Percentiles rank a stretch among this genome's conserved stretches.
phyloP scores from a whole-genome alignment of 2,113 vertebrate genomes.

The Cacatua alba region DNA sequence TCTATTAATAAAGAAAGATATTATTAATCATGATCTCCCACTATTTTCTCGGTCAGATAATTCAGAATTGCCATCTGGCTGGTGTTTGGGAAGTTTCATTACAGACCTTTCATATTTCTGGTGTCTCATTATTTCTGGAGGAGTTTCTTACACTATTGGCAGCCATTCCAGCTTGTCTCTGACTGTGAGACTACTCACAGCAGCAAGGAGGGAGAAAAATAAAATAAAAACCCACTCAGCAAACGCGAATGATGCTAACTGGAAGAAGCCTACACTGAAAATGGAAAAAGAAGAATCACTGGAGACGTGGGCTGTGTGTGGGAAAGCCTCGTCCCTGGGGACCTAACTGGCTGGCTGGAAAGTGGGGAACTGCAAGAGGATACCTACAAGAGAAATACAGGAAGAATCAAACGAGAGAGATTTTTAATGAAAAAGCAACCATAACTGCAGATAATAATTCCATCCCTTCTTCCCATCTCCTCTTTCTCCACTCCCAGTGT shows the following conservation, averaged over 20 bases:
- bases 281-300: not conserved
- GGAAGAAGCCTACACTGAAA: not conserved
- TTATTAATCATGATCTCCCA: not conserved
- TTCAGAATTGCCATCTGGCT: not conserved
- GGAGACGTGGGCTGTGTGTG: not conserved
- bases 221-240: slow-evolving; percentile 29
- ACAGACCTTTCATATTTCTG: not conserved
- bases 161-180: not conserved
- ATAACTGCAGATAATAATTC: not conserved
- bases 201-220: not conserved
- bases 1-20: not conserved
- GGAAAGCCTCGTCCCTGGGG: not conserved
- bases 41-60: not conserved
- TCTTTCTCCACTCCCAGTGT: not conserved
- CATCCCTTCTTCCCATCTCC: not conserved
- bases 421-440: not conserved
- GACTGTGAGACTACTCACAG: slow-evolving; percentile 8
- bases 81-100: not conserved
- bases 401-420: not conserved
- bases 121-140: not conserved
- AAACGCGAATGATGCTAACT: not conserved
- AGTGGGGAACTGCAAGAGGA: not conserved
- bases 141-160: slow-evolving; percentile 14
- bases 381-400: not conserved
- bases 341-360: not conserved